Conservation (phyloP, 2,797 vertebrate species). For the Netta rufina region DNA sequence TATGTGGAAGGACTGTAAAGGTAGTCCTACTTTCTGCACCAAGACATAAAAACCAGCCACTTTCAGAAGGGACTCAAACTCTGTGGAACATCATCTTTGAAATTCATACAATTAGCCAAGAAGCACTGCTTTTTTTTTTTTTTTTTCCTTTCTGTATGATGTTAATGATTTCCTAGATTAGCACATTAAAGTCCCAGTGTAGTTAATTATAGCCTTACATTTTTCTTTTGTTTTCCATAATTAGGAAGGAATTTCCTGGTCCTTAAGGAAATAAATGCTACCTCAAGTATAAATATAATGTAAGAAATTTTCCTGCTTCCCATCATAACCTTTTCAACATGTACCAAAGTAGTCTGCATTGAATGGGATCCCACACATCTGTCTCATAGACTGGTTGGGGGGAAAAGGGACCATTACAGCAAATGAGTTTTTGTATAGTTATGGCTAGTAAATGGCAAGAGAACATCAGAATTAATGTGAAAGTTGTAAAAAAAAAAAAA, state of each 20-base stretch:
- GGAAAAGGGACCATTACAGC: not conserved
- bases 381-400: not conserved
- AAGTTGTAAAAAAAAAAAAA: not conserved
- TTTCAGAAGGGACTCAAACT: not conserved
- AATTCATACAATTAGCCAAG: not conserved
- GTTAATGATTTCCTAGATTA: not conserved
- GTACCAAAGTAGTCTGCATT: not conserved
- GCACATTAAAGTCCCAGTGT: not conserved
- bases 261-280: not conserved
- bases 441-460: not conserved
- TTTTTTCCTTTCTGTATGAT: not conserved
- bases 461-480: not conserved
- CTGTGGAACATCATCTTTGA: not conserved
- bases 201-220: not conserved
- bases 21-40: not conserved
- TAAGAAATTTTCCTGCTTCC: not conserved
- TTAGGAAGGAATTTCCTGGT: not conserved
- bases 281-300: not conserved
- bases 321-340: not conserved
- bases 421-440: conserved; percentile 1
- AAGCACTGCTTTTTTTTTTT: not conserved
- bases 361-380: not conserved
- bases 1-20: not conserved
- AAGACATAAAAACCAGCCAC: not conserved
- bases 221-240: not conserved